Evolutionary conservation across 2,113 vertebrate species (phyloP), one percentile per base, ranked within the genome.

Genomic region (Trogon melanurus): DNA sequence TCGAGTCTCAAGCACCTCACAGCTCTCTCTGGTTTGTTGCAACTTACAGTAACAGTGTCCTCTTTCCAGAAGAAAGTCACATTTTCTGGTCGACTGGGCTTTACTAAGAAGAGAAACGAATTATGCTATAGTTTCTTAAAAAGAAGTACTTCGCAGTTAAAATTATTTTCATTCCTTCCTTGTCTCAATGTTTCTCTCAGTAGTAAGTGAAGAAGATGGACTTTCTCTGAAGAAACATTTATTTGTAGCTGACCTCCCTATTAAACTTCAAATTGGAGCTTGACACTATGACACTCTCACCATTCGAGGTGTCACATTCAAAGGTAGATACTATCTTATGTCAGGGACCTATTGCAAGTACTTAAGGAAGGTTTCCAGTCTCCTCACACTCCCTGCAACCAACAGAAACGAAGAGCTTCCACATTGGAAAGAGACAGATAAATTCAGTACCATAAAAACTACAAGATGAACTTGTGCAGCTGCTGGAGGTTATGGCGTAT

Each of bases 11-110:
- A 88, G 18, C 91, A 96, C 1, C 2, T 5, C 11, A 41, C 58
- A 56, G 7, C 18, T 74, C 57, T 62, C 3, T 60, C 1, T 17
- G 95, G 66, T 90, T 85, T 88, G 11, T 91, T 97, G 45, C 96
- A 97, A 14, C 76, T 91, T 56, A 97, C 76, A 6, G 45, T 96
- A 22, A 98, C 75, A 0, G 73, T 65, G 4, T 97, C 96, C 3
- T 67, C 60, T 4, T 38, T 53, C 98, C 97, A 98, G 20, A 27
- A 48, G 88, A 98, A 97, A 5, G 16, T 92, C 81, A 97, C 86
- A 8, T 94, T 95, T 53, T 76, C 60, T 3, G 96, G 97, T 56
- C 50, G 30, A 10, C 27, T 78, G 8, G 97, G 98, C 44, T 98
- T 97, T 89, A 98, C 98, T 98, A 29, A 30, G 30, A 61, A 91